Conservation (phyloP, 35 echinoderm and acorn worm genomes). For the Ptychodera flava region DNA sequence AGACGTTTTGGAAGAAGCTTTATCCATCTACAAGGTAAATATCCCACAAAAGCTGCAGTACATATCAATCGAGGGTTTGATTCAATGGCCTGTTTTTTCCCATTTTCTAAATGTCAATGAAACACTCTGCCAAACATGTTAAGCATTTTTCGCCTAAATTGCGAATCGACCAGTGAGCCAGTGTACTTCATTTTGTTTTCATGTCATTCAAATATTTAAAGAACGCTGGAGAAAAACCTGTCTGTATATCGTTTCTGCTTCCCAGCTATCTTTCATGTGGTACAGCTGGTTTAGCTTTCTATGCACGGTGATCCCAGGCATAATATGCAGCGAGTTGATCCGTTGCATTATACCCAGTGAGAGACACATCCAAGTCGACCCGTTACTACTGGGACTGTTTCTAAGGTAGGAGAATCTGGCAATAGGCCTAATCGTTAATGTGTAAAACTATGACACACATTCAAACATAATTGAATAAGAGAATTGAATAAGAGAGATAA, state of each 20-base stretch:
- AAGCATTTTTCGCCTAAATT: background rate
- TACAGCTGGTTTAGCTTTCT: constrained; percentile 29
- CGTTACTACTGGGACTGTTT: background rate
- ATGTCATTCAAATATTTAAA: too few species aligned
- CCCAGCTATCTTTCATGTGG: constrained; percentile 49
- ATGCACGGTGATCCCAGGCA: constrained; percentile 8
- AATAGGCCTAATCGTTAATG: too few species aligned
- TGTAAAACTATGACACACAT: too few species aligned
- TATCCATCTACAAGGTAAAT: constrained; percentile 17
- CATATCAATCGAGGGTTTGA: too few species aligned
- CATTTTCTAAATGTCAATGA: background rate
- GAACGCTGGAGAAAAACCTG: too few species aligned
- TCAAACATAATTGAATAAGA: too few species aligned
- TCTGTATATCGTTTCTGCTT: background rate
- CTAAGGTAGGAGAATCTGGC: constrained; percentile 15
- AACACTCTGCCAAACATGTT: background rate
- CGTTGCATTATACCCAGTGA: constrained; percentile 8
- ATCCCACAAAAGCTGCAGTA: background rate
- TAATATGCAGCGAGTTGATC: constrained; percentile 35
- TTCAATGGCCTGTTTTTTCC: background rate
- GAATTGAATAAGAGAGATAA: too few species aligned
- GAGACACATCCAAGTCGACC: constrained; percentile 16
- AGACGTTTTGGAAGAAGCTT: too few species aligned
- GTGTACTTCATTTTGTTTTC: too few species aligned
- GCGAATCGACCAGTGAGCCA: too few species aligned